Percentiles rank a stretch among this genome's conserved stretches.
Evolutionary conservation across 2,113 vertebrate genomes (phyloP).

Genomic region (Xiphophorus hellerii): DNA sequence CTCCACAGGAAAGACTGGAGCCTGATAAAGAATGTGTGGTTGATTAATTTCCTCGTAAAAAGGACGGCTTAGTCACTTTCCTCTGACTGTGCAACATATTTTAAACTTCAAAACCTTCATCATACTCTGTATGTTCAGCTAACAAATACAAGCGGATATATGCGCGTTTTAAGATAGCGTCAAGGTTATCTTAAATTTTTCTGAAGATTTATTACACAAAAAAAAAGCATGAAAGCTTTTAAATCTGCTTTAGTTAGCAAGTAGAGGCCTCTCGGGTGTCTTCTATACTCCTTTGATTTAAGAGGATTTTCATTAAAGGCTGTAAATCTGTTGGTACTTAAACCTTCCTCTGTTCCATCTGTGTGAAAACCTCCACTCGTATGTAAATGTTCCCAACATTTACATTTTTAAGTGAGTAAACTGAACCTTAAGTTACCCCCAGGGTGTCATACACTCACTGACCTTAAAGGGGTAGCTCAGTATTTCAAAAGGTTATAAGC

Average conservation of each 20-base stretch:
- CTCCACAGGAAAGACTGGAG: neutral
- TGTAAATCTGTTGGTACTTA: slow-evolving; percentile 22
- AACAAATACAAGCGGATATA: neutral
- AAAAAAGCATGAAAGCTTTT: slow-evolving; percentile 5
- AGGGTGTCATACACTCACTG: neutral
- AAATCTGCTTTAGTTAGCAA: slow-evolving; percentile 4
- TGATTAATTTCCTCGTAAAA: neutral
- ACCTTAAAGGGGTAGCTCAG: slow-evolving; percentile 4
- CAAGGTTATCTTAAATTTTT: neutral
- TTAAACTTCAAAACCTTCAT: neutral
- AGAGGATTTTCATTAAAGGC: slow-evolving; percentile 20
- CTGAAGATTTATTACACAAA: neutral
- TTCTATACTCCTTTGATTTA: slow-evolving; percentile 17
- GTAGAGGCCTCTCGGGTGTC: neutral
- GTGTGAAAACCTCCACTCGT: neutral
- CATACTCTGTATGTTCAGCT: neutral
- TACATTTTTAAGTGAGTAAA: slow-evolving; percentile 24
- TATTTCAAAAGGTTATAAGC: neutral
- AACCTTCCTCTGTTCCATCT: slow-evolving; percentile 7
- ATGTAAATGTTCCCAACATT: slow-evolving; percentile 11
- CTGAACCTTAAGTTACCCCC: slow-evolving; percentile 31
- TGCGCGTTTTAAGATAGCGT: slow-evolving; percentile 7
- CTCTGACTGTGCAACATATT: neutral
- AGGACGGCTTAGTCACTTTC: neutral
- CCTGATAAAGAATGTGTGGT: neutral